phyloP scores from a whole-genome alignment of 1,140 invertebrate species.

The Trichogramma pretiosum region DNA sequence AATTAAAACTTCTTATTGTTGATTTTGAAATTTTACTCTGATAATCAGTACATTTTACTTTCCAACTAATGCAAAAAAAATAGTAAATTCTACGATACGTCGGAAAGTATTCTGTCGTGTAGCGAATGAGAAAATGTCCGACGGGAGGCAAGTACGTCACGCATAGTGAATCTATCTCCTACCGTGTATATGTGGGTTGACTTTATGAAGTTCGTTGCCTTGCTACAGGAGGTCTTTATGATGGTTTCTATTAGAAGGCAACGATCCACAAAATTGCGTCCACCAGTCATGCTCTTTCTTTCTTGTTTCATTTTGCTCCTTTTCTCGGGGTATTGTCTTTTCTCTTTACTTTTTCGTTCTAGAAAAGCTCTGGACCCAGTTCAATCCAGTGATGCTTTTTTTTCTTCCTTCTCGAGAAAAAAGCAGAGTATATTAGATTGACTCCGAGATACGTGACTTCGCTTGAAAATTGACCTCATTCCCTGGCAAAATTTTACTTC shows the following conservation, averaged over 20 bases:
- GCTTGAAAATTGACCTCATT: constrained; percentile 35
- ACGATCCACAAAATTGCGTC: constrained; percentile 37
- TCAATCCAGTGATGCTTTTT: constrained; percentile 15
- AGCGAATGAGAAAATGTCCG: constrained; percentile 8
- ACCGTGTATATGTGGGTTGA: constrained; percentile 1
- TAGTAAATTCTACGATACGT: too few relatives aligned
- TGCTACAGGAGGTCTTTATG: constrained; percentile 24
- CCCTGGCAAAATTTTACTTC: too few relatives aligned
- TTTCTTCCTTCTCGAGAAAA: constrained; percentile 20
- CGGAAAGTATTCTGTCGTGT: too few relatives aligned
- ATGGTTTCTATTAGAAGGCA: constrained; percentile 33
- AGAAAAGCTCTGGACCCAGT: constrained; percentile 9
- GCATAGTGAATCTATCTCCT: background rate
- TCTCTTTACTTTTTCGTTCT: background rate
- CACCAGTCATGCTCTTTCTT: constrained; percentile 6
- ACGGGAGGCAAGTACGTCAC: constrained; percentile 10
- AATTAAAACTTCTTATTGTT: too few relatives aligned
- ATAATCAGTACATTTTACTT: too few relatives aligned
- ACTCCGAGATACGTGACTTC: constrained; percentile 39
- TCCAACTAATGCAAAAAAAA: too few relatives aligned
- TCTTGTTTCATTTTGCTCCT: constrained; percentile 13
- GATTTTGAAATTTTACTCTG: too few relatives aligned
- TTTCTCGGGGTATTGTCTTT: constrained; percentile 13
- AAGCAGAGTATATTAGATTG: constrained; percentile 40
- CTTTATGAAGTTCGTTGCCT: constrained; percentile 12